Percentiles rank a stretch among this genome's conserved stretches.
These are phyloP conservation scores for Hypomesus transpacificus DNA, from an alignment of 2,113 vertebrate genomes.

Conservation along the genomic window DNA sequence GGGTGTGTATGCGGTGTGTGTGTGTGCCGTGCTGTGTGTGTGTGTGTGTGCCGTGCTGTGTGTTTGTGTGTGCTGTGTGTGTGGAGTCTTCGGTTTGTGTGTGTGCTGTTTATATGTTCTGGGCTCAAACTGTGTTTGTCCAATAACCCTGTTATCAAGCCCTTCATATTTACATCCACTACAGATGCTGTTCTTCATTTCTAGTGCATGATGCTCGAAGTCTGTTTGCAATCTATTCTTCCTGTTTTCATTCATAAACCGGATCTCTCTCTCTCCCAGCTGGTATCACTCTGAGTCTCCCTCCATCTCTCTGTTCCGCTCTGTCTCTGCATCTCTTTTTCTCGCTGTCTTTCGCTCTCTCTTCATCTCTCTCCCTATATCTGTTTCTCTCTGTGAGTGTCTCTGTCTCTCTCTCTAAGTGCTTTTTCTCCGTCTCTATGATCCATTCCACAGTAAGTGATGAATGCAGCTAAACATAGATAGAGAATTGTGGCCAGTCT, in stretches of 20 bases:
- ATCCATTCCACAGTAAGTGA: conserved; percentile 27
- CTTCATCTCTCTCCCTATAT: conserved; percentile 46
- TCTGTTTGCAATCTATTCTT: conserved; percentile 49
- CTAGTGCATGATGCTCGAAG: conserved; percentile 27
- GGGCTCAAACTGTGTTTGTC: conserved; percentile 12
- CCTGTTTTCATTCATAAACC: conserved; percentile 62
- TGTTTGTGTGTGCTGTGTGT: conserved; percentile 3
- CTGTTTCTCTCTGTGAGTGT: conserved; percentile 25
- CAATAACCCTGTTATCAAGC: conserved; percentile 21
- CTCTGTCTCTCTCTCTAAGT: background rate
- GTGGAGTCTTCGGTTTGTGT: background rate
- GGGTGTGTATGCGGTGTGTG: too few relatives aligned
- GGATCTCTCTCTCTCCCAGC: conserved; percentile 42
- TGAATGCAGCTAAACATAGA: background rate
- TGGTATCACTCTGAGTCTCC: conserved; percentile 29
- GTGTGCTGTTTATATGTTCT: background rate
- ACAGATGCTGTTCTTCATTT: conserved; percentile 55
- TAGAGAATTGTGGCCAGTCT: conserved; percentile 8
- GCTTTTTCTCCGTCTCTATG: background rate
- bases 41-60: background rate
- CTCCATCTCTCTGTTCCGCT: conserved; percentile 13
- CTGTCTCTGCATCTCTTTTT: background rate
- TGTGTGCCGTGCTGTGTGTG: too few relatives aligned
- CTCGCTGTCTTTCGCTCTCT: background rate
- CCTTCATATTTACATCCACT: conserved; percentile 40